Percentiles rank a stretch among this genome's conserved stretches.
These are phyloP conservation scores for Ectemnius continuus DNA, from an alignment of 2,888 invertebrate species.

Conservation along the genomic window DNA sequence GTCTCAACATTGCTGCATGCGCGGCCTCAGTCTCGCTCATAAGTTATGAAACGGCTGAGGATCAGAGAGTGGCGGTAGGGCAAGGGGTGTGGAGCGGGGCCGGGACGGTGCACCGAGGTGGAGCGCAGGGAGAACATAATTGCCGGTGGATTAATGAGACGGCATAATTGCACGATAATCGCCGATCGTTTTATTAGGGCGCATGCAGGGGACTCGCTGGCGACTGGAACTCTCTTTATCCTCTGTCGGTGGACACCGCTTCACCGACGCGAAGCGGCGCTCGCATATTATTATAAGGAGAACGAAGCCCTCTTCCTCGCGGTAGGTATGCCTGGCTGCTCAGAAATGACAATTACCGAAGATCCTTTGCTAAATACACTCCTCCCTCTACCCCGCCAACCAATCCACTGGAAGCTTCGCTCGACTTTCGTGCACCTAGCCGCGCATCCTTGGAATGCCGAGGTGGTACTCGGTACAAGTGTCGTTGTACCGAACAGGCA, in stretches of 20 bases:
- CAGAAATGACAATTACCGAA: constrained; percentile 75
- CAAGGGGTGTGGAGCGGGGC: neutral
- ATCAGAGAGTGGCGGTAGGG: constrained; percentile 34
- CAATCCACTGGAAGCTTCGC: neutral
- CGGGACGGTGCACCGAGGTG: constrained; percentile 18
- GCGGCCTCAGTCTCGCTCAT: constrained; percentile 63
- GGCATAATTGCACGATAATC: constrained; percentile 77
- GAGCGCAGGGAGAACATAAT: constrained; percentile 64
- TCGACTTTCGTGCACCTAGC: constrained; percentile 1
- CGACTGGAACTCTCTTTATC: constrained; percentile 47
- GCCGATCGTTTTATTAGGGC: constrained; percentile 75
- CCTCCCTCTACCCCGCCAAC: constrained; percentile 4
- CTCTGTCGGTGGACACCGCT: constrained; percentile 54
- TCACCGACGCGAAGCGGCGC: constrained; percentile 21
- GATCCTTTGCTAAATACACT: constrained; percentile 57
- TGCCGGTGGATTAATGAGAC: constrained; percentile 77
- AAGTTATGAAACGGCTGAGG: constrained; percentile 69
- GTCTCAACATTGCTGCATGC: constrained; percentile 66
- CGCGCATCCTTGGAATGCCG: constrained; percentile 57
- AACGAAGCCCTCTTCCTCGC: constrained; percentile 44
- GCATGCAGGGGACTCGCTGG: constrained; percentile 2
- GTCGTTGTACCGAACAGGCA: constrained; percentile 31
- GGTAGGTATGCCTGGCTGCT: constrained; percentile 70
- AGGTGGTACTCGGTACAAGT: constrained; percentile 46
- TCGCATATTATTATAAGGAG: constrained; percentile 74